Base-by-base conservation (phyloP, 2,113 vertebrate genomes). In the Microcebus lehilahytsara region DNA sequence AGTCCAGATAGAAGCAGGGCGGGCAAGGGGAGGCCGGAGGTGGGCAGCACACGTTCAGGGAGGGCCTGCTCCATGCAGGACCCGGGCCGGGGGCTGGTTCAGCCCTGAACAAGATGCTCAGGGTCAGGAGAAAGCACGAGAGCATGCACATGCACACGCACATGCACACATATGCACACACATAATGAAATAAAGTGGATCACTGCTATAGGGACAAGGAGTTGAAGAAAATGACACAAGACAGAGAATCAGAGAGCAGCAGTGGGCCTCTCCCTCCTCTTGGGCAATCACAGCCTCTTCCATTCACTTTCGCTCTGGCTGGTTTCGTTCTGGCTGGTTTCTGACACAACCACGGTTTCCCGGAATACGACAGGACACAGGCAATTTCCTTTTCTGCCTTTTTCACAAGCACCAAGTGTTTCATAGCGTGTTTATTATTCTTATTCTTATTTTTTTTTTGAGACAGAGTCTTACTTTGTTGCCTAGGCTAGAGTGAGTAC, bases 101-200 rank as follows among this genome's bases (percentile, higher is more conserved):
- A 20, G 19, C 49, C 8, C 5, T 60, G 6, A 58, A 40, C 11
- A 22, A 75, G 32, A 42, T 58, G 46, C 46, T 81, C 56, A 37
- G 46, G 27, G 20, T 53, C 51, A 22, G 9, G 16, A 56, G 22
- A 49, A 13, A 25, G 56, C 53, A 60, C 1, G 0, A 5, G 27
- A 69, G 40, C 53, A 37, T 10, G 6, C 14, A 20, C 51, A 49
- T 0, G 3, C 9, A 13, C 42, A 53, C 40, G 34, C 72, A n/a
- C 17, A 14, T 6, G 42, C 46, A 34, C 56, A 37, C 12, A 11
- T 5, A 10, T 12, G 6, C 51, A 4, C 5, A 30, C 1, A 0
- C 25, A 0, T 7, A 22, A n/a, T 20, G 25, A 60, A 20, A 22
- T 22, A 17, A 4, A 75, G n/a, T 40, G 42, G 51, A 23, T 9